Percentiles rank a stretch among this genome's conserved stretches.
phyloP scores from a whole-genome alignment of 2,113 vertebrate species.

The Ellobius talpinus region DNA sequence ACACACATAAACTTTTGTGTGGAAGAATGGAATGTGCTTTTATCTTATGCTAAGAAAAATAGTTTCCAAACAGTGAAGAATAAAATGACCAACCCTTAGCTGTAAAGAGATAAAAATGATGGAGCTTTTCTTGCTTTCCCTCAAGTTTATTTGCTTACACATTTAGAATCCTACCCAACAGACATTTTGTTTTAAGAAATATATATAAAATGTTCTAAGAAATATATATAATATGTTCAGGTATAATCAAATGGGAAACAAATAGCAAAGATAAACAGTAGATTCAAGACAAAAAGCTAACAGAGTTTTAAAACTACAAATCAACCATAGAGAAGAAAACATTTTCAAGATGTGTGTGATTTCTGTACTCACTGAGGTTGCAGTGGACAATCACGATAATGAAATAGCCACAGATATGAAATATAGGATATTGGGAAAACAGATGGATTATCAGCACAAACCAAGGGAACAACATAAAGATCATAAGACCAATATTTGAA shows the following conservation, averaged over 20 bases:
- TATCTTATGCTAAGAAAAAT: not conserved
- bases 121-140: not conserved
- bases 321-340: not conserved
- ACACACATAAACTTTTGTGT: not conserved
- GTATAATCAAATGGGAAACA: not conserved
- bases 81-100: not conserved
- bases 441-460: not conserved
- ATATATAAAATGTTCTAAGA: not conserved
- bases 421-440: no score
- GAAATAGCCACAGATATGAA: not conserved
- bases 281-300: not conserved
- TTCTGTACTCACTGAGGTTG: not conserved
- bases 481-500: not conserved
- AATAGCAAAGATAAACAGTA: not conserved
- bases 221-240: not conserved
- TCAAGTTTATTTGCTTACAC: constrained; percentile 9
- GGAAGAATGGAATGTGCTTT: not conserved
- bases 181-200: not conserved
- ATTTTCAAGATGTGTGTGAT: not conserved
- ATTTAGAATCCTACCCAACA: not conserved
- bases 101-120: not conserved
- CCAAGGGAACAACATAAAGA: not conserved
- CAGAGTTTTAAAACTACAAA: not conserved
- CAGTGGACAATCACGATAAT: not conserved
- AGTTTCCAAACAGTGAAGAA: not conserved